phyloP scores from a whole-genome alignment of 2,888 invertebrate species.

The Fragum whitleyi region DNA sequence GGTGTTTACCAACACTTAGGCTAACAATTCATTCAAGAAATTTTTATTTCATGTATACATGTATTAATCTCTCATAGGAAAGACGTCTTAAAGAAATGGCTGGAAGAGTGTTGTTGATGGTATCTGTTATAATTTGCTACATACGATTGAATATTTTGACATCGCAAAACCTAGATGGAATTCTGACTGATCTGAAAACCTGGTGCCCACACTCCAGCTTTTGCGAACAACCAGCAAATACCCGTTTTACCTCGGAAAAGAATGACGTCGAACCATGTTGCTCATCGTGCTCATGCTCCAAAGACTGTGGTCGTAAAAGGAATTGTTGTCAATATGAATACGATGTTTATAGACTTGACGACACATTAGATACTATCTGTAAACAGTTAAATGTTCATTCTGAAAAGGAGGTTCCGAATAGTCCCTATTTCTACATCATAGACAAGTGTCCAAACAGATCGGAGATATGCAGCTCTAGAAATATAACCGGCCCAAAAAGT shows the following conservation, averaged over 20 bases:
- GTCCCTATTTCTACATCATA: background rate
- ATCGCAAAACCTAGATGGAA: background rate
- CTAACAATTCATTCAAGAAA: too few species aligned
- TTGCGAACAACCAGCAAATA: background rate
- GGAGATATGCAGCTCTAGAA: background rate
- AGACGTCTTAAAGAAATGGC: background rate
- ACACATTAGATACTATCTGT: background rate
- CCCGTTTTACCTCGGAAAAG: background rate
- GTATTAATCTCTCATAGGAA: too few species aligned
- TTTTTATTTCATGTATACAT: too few species aligned
- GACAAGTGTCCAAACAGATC: slow-evolving; percentile 9
- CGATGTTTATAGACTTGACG: background rate
- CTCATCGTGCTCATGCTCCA: background rate
- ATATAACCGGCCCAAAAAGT: background rate
- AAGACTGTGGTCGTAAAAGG: slow-evolving; percentile 1
- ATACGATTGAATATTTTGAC: background rate
- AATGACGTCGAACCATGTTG: background rate
- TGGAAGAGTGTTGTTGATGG: background rate
- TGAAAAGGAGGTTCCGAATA: background rate
- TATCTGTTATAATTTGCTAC: background rate
- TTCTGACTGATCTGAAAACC: background rate
- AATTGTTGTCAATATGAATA: background rate
- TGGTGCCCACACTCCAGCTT: background rate
- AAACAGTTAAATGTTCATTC: background rate
- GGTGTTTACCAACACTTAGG: too few species aligned